phyloP scores from a whole-genome alignment of 2,888 invertebrate genomes.

The Pegoplata infirma region DNA sequence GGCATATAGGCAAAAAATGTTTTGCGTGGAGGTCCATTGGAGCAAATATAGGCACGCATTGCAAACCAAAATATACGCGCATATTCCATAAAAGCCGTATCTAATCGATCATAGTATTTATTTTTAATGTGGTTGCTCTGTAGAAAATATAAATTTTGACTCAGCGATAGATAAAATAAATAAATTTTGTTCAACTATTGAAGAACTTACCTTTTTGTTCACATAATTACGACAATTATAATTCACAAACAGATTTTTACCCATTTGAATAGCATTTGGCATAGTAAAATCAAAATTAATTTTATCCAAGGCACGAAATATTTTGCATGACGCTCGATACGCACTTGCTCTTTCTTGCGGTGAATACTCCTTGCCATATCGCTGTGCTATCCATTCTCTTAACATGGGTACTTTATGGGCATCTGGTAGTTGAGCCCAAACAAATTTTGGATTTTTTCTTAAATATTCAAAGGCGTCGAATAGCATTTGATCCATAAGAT shows the following conservation, averaged over 20 bases:
- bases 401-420: constrained; percentile 70
- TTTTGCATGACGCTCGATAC: constrained; percentile 46
- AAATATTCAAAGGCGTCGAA: constrained; percentile 66
- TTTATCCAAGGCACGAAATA: constrained; percentile 64
- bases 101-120: constrained; percentile 63
- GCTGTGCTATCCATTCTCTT: constrained; percentile 70
- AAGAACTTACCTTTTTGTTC: constrained; percentile 61
- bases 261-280: constrained; percentile 60
- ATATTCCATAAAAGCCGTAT: constrained; percentile 66
- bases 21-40: constrained; percentile 60
- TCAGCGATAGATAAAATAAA: neutral
- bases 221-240: constrained; percentile 65
- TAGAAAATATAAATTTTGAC: neutral
- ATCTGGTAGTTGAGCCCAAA: constrained; percentile 72
- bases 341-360: constrained; percentile 55
- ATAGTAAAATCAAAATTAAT: constrained; percentile 40
- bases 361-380: constrained; percentile 71
- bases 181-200: neutral
- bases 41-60: constrained; percentile 68
- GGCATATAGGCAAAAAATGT: constrained; percentile 75
- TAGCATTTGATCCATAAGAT: constrained; percentile 69
- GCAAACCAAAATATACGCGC: constrained; percentile 69
- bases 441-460: constrained; percentile 69
- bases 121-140: constrained; percentile 58
- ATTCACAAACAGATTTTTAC: constrained; percentile 48